Percentiles rank a stretch among this genome's conserved stretches.
Conservation (phyloP, 1,140 invertebrate species). For the Andrena cerasifolii region DNA sequence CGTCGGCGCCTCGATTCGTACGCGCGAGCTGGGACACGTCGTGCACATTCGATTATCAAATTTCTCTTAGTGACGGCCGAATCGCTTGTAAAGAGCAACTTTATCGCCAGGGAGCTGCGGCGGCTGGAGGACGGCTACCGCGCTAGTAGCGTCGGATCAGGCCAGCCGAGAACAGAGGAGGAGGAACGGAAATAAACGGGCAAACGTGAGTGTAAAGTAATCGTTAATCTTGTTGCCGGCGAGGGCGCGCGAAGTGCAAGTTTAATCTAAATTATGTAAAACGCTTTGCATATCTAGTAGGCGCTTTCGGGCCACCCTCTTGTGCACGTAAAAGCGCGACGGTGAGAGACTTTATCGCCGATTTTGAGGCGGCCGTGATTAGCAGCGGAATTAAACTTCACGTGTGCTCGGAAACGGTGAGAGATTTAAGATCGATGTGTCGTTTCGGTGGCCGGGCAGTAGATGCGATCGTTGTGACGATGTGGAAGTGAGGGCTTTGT, state of each 20-base stretch:
- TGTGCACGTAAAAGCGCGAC: constrained; percentile 20
- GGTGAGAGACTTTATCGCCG: constrained; percentile 17
- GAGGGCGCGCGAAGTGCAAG: constrained; percentile 57
- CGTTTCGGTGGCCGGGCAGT: too few species aligned
- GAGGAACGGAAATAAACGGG: constrained; percentile 22
- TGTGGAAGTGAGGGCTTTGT: too few species aligned
- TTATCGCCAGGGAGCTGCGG: constrained; percentile 15
- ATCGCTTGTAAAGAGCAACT: constrained; percentile 35
- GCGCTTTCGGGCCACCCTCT: constrained; percentile 17
- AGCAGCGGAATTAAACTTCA: neutral
- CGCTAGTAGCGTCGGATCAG: constrained; percentile 2
- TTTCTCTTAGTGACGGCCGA: constrained; percentile 49
- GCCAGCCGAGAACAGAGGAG: neutral
- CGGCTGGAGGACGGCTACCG: constrained; percentile 20
- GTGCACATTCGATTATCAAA: constrained; percentile 41
- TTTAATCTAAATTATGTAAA: constrained; percentile 73
- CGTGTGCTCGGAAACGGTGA: neutral
- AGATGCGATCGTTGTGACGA: too few species aligned
- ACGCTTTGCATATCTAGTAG: constrained; percentile 64
- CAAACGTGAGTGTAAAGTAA: constrained; percentile 66
- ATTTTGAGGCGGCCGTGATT: constrained; percentile 41
- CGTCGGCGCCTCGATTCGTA: constrained; percentile 34
- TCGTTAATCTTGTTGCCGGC: constrained; percentile 70
- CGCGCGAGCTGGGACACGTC: constrained; percentile 23
- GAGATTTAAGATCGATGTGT: too few species aligned